Conservation (phyloP, 2,888 invertebrate genomes). For the Prosapia bicincta region DNA sequence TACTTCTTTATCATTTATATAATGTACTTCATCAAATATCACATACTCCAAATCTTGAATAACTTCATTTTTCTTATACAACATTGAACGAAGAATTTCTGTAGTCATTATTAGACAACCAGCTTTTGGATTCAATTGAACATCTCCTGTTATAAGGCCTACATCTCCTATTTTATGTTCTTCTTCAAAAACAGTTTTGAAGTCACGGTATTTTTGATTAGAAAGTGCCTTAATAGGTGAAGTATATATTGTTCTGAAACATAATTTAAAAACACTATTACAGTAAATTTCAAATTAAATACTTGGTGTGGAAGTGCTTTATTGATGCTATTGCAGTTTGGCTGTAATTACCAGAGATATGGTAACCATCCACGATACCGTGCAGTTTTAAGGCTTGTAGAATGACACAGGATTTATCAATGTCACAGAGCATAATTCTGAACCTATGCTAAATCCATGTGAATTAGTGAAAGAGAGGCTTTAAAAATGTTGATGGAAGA, state of each 20-base stretch:
- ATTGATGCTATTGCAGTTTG: no score
- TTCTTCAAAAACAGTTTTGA: slow-evolving; percentile 78
- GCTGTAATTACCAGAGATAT: no score
- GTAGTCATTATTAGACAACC: slow-evolving; percentile 99
- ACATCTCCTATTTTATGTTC: slow-evolving; percentile 57
- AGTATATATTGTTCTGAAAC: slow-evolving; percentile 86
- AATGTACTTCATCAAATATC: slow-evolving; percentile 99
- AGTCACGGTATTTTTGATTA: slow-evolving; percentile 98
- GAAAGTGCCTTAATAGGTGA: slow-evolving; percentile 99
- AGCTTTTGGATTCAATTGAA: slow-evolving; percentile 91
- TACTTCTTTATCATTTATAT: slow-evolving; percentile 94
- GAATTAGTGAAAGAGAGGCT: no score
- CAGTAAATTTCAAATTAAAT: no score
- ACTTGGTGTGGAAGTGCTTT: no score
- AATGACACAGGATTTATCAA: no score
- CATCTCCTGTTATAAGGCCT: slow-evolving; percentile 91
- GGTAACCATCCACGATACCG: no score
- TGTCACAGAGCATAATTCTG: no score
- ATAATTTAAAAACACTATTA: no score
- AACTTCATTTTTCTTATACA: slow-evolving; percentile 75
- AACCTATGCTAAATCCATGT: no score
- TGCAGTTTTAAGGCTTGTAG: no score
- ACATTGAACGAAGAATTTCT: slow-evolving; percentile 84
- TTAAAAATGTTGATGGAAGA: no score
- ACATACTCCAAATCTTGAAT: slow-evolving; percentile 97